Conservation (phyloP, 2,797 vertebrate species). For the Chelon labrosus region DNA sequence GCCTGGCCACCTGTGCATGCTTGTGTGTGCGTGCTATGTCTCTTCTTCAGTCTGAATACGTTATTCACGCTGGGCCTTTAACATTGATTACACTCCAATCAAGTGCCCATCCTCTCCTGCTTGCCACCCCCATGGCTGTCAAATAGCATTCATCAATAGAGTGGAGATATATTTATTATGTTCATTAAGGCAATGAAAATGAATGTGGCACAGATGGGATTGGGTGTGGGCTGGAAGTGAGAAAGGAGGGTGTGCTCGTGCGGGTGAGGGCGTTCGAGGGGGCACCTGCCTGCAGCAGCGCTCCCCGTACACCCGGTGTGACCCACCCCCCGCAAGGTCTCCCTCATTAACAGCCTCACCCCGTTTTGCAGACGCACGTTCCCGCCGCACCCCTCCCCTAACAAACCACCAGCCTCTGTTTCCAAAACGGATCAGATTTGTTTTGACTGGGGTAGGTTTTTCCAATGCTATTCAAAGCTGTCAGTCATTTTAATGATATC, state of each 20-base stretch:
- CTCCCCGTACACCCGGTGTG: constrained; percentile 59
- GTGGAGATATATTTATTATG: constrained; percentile 81
- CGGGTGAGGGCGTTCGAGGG: constrained; percentile 53
- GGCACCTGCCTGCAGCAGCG: constrained; percentile 76
- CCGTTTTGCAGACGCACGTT: constrained; percentile 54
- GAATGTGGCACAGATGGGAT: constrained; percentile 81
- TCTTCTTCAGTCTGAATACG: constrained; percentile 74
- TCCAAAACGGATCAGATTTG: constrained; percentile 85
- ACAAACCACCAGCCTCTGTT: constrained; percentile 82
- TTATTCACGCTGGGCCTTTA: constrained; percentile 82
- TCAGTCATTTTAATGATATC: constrained; percentile 89
- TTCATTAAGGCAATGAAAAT: constrained; percentile 84
- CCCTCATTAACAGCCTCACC: constrained; percentile 55
- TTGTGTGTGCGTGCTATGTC: constrained; percentile 17
- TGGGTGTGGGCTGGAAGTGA: constrained; percentile 60
- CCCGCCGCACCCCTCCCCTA: constrained; percentile 67
- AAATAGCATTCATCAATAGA: constrained; percentile 81
- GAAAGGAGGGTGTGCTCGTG: constrained; percentile 41
- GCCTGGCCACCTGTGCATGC: constrained; percentile 75
- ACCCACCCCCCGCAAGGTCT: constrained; percentile 61
- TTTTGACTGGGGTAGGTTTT: constrained; percentile 85
- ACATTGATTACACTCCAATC: constrained; percentile 82
- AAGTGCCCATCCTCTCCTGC: constrained; percentile 71
- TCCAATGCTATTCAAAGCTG: constrained; percentile 82
- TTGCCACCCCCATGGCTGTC: constrained; percentile 77